These are phyloP conservation scores for Leucoraja ocellata DNA, from an alignment of 2,797 vertebrate genomes.

Conservation along the genomic window DNA sequence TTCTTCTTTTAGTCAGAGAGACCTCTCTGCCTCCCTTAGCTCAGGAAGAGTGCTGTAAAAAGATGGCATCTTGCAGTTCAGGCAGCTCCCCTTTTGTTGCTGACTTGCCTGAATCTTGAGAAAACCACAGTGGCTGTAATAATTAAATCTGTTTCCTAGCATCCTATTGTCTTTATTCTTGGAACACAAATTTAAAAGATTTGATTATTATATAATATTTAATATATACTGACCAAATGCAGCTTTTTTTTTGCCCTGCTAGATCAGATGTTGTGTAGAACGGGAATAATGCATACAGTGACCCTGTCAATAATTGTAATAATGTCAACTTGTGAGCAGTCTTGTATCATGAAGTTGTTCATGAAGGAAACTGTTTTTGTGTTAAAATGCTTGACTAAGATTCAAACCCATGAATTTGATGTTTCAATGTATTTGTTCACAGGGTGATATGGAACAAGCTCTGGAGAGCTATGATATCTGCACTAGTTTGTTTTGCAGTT, in stretches of 20 bases:
- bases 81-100: neutral
- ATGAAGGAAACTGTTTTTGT: neutral
- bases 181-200: neutral
- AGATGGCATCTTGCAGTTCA: too few species aligned
- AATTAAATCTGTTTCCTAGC: neutral
- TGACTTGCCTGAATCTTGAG: neutral
- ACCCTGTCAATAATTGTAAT: neutral
- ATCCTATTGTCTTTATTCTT: neutral
- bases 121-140: neutral
- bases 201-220: too few species aligned
- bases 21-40: too few species aligned
- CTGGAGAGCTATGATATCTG: slow-evolving; percentile 91
- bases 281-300: neutral
- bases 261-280: neutral
- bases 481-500: slow-evolving; percentile 74
- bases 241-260: too few species aligned
- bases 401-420: neutral
- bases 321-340: neutral
- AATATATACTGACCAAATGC: too few species aligned
- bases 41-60: too few species aligned
- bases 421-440: slow-evolving; percentile 38
- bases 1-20: too few species aligned
- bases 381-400: neutral
- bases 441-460: slow-evolving; percentile 95
- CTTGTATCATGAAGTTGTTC: neutral